Percentiles rank a stretch among this genome's conserved stretches.
Conservation (phyloP, 2,888 invertebrate species). For the Cheilosia soror region DNA sequence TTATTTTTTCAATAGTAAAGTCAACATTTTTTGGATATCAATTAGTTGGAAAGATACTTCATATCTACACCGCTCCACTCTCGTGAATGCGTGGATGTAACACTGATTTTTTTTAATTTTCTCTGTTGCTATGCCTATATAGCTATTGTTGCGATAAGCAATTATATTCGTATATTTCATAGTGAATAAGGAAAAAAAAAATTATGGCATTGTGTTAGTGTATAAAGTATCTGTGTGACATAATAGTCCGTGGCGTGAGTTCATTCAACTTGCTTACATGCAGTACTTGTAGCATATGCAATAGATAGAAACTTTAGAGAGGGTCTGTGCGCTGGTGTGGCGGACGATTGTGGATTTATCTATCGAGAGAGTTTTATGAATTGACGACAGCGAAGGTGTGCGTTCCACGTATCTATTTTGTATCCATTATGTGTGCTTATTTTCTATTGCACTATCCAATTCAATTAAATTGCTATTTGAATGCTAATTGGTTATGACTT, state of each 20-base stretch:
- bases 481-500: conserved; percentile 68
- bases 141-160: conserved; percentile 60
- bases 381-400: conserved; percentile 45
- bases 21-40: conserved; percentile 59
- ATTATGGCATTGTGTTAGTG: conserved; percentile 12
- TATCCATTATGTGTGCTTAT: conserved; percentile 26
- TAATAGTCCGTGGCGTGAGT: conserved; percentile 57
- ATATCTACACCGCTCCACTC: conserved; percentile 3
- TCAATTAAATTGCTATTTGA: conserved; percentile 52
- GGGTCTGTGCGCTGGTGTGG: conserved; percentile 34
- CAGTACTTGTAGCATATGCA: conserved; percentile 7
- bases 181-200: conserved; percentile 18
- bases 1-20: background rate
- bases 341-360: conserved; percentile 40
- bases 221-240: conserved; percentile 65
- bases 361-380: conserved; percentile 44
- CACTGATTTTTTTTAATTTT: conserved; percentile 21
- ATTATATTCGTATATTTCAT: conserved; percentile 55
- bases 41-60: conserved; percentile 44
- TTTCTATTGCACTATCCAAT: conserved; percentile 29
- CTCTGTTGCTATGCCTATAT: conserved; percentile 3
- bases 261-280: conserved; percentile 62
- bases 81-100: conserved; percentile 59
- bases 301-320: conserved; percentile 9
- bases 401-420: conserved; percentile 36